A percentile compares a stretch with the other conserved stretches of the same genome.
Evolutionary conservation across 2,888 invertebrate species (phyloP).

Genomic region (Eupeodes luniger): DNA sequence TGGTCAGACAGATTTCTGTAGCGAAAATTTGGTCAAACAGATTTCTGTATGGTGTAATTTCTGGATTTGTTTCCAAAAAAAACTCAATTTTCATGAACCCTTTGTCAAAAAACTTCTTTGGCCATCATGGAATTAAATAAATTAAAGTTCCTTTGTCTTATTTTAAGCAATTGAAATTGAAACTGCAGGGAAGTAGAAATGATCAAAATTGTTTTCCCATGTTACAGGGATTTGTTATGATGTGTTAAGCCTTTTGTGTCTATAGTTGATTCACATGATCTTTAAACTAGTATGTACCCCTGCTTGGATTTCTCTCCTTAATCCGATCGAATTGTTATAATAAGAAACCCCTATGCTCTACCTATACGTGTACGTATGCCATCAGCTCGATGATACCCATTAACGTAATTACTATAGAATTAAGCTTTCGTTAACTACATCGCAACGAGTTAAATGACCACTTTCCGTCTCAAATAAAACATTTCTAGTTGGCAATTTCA

Average conservation of each 20-base stretch:
- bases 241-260: background rate
- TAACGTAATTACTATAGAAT: slow-evolving; percentile 65
- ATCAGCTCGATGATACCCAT: slow-evolving; percentile 20
- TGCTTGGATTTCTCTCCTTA: background rate
- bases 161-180: too few relatives aligned
- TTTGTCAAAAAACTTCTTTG: too few relatives aligned
- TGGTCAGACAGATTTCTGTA: too few relatives aligned
- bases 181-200: too few relatives aligned
- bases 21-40: too few relatives aligned
- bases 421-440: slow-evolving; percentile 60
- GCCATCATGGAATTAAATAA: too few relatives aligned
- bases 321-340: background rate
- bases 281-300: background rate
- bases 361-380: background rate
- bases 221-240: too few relatives aligned
- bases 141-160: too few relatives aligned
- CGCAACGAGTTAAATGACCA: slow-evolving; percentile 27
- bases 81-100: too few relatives aligned
- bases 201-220: too few relatives aligned
- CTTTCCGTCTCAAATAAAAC: slow-evolving; percentile 53
- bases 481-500: slow-evolving; percentile 70
- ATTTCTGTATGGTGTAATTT: too few relatives aligned
- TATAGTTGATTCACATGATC: background rate
- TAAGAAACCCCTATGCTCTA: background rate
- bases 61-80: too few relatives aligned